phyloP scores from a whole-genome alignment of 23 tunicate species.

The Styela plicata region DNA sequence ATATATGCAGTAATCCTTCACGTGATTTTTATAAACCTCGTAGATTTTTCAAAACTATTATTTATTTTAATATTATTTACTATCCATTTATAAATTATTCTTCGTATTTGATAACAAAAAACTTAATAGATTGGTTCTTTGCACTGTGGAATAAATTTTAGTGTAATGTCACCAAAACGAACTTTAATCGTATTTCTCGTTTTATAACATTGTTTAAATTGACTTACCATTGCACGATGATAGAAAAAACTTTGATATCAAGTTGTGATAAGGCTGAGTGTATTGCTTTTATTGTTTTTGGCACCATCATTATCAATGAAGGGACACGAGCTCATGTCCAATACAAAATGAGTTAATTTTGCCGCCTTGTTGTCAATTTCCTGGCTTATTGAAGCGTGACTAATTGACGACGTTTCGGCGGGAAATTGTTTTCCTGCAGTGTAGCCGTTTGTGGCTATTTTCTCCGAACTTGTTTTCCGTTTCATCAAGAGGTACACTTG shows the following conservation, averaged over 20 bases:
- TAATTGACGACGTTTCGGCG: neutral
- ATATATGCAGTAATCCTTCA: too few relatives aligned
- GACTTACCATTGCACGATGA: neutral
- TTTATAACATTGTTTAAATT: too few relatives aligned
- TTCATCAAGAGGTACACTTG: neutral
- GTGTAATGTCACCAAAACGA: too few relatives aligned
- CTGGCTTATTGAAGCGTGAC: neutral
- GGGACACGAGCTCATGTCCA: constrained; percentile 63
- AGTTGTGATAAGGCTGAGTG: neutral
- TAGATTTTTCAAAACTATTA: too few relatives aligned
- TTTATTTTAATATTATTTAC: too few relatives aligned
- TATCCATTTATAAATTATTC: too few relatives aligned
- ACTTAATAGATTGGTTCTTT: too few relatives aligned
- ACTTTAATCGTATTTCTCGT: too few relatives aligned
- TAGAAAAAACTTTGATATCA: too few relatives aligned
- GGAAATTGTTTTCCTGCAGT: neutral
- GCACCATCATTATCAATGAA: constrained; percentile 81
- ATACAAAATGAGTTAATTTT: constrained; percentile 22
- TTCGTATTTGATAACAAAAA: too few relatives aligned
- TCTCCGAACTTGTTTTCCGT: neutral
- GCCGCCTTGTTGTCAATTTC: neutral
- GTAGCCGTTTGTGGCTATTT: neutral
- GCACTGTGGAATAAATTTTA: too few relatives aligned
- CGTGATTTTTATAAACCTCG: too few relatives aligned
- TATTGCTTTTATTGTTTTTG: neutral